Conservation (phyloP, 2,113 vertebrate species). For the Oreochromis spilurus region DNA sequence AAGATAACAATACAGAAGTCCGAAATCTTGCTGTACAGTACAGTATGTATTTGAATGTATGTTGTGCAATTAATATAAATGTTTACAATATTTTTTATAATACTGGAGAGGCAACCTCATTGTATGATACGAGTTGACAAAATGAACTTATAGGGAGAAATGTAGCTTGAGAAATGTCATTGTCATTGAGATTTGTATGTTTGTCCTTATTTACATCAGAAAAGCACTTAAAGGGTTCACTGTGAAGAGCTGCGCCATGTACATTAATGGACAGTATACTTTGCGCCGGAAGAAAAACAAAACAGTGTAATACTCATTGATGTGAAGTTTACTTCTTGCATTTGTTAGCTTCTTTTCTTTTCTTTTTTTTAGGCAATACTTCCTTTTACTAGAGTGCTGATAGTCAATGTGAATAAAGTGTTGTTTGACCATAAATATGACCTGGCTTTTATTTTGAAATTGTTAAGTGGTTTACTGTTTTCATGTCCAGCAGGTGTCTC, state of each 20-base stretch:
- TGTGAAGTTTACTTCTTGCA: slow-evolving; percentile 51
- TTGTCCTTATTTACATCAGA: slow-evolving; percentile 39
- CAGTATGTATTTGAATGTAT: slow-evolving; percentile 78
- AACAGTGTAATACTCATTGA: slow-evolving; percentile 40
- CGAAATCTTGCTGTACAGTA: slow-evolving; percentile 68
- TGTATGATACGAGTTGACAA: slow-evolving; percentile 46
- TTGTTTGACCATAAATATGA: slow-evolving; percentile 40
- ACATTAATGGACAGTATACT: slow-evolving; percentile 35
- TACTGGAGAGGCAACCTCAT: slow-evolving; percentile 53
- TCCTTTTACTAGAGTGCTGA: slow-evolving; percentile 49
- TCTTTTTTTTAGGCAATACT: slow-evolving; percentile 43
- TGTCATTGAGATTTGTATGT: slow-evolving; percentile 21
- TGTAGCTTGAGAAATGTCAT: slow-evolving; percentile 38
- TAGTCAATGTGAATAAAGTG: slow-evolving; percentile 71
- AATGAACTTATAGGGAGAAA: slow-evolving; percentile 30
- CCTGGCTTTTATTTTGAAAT: neutral
- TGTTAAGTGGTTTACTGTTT: neutral
- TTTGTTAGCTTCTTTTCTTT: slow-evolving; percentile 40
- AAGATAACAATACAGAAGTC: slow-evolving; percentile 57
- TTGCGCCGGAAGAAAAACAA: slow-evolving; percentile 42
- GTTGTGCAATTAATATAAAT: slow-evolving; percentile 79
- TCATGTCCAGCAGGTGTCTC: slow-evolving; percentile 64
- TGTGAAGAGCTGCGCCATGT: slow-evolving; percentile 52
- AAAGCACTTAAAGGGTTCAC: slow-evolving; percentile 72
- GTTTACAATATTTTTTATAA: slow-evolving; percentile 77